These are phyloP conservation scores for Globia sparganii DNA, from an alignment of 2,888 invertebrate species.

Conservation along the genomic window DNA sequence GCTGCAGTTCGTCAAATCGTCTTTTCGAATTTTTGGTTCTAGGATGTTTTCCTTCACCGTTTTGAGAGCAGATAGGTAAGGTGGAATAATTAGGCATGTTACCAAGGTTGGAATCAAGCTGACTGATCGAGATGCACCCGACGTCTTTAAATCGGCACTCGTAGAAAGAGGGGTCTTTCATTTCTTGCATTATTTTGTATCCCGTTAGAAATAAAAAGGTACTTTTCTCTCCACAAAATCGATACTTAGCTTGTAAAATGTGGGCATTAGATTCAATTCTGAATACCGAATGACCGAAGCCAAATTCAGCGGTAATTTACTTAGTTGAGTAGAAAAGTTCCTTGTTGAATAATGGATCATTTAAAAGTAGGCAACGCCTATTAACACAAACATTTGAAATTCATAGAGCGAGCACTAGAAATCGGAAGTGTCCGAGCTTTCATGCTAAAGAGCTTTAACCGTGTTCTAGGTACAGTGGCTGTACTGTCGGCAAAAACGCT, in stretches of 20 bases:
- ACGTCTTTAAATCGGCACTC: not conserved
- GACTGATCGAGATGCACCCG: not conserved
- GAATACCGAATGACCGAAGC: constrained; percentile 37
- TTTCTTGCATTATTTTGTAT: not conserved
- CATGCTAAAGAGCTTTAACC: constrained; percentile 45
- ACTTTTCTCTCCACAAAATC: constrained; percentile 3
- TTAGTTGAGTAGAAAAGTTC: constrained; percentile 38
- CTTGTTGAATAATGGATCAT: constrained; percentile 52
- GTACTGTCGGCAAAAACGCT: constrained; percentile 8
- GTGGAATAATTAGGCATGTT: not conserved
- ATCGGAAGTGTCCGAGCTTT: constrained; percentile 49
- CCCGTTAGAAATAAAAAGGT: not conserved
- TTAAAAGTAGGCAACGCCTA: constrained; percentile 48
- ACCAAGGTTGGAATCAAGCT: not conserved
- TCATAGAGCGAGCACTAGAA: constrained; percentile 55
- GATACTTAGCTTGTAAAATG: constrained; percentile 22
- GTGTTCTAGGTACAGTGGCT: constrained; percentile 12
- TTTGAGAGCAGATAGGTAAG: no score
- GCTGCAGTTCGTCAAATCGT: no score
- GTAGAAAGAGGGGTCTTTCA: not conserved
- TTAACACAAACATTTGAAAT: constrained; percentile 53
- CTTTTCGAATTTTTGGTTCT: no score
- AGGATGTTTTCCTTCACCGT: no score
- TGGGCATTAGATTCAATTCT: constrained; percentile 34
- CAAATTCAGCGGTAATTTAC: constrained; percentile 32